Evolutionary conservation across 2,888 invertebrate genomes (phyloP), one percentile per base, ranked within the genome.

Genomic region (Muscina levida): DNA sequence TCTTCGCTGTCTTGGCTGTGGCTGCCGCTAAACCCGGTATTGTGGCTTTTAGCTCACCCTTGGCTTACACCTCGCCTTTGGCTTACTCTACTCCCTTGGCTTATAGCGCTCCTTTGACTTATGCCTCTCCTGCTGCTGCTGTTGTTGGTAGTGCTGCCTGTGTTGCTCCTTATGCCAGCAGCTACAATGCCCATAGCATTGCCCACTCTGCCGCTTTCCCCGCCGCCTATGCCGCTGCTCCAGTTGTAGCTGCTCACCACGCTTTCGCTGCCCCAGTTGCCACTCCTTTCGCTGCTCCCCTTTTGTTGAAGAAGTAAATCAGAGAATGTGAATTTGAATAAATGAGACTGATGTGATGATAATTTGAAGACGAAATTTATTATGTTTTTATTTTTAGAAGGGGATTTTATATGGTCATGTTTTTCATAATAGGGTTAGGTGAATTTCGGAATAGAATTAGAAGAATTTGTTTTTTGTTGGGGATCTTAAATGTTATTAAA

Each of bases 131-230:
- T 6, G 70, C 72, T 10, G 71, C 79, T 4, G 75, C 82, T 66
- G 76, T 83, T 66, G 78, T 87, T 37, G 87, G 87, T 22, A 86
- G 85, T 79, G 86, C 87, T 10, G 85, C 87, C 24, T 88, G 87
- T 48, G 87, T 88, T 39, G 87, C 87, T 8, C 87, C 87, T 4
- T 87, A 87, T 71, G 87, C 87, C 74, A 85, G 86, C 85, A 88
- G 85, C 82, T 87, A 87, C 72, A 84, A 83, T 44, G 86, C 88
- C 15, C 87, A 87, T 70, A 84, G 82, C 4, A 72, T 88, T 24
- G 88, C 88, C 3, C 87, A 88, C 44, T 88, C 87, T 48, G 88
- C 87, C 57, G 82, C 82, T 48, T 84, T 80, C 67, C 82, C 82
- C 6, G 83, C 83, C 13, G 78, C 82, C 19, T 81, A 79, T 67